Evolutionary conservation across 2,888 invertebrate species (phyloP), one percentile per base, ranked within the genome.

Genomic region (Sphaerophoria taeniata): DNA sequence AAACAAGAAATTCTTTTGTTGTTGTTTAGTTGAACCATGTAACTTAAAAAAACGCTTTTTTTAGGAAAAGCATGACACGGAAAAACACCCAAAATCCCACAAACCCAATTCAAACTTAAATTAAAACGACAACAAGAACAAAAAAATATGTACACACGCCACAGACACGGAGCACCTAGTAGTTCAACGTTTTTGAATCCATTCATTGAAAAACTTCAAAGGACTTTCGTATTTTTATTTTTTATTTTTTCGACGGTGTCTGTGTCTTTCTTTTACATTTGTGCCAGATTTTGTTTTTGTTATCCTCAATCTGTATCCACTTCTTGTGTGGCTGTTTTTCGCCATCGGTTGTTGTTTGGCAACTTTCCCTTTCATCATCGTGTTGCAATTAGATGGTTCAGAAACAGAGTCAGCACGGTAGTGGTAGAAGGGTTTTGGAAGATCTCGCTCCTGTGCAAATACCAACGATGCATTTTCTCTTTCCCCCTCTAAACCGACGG

Each of bases 311-410:
- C 60, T 73, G 73, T 61, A 55, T 73, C 73, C 79, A 16, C 24
- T 63, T 56, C 49, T 56, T 43, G 33, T 65, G 33, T 49, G 56
- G 45, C 55, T 43, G 65, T 81, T 81, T 81, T 58, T 43, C 72
- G 51, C 47, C 72, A 49, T 65, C 65, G 61, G 76, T 60, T 65
- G 36, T 24, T 67, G 71, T 39, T 71, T 58, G 31, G 53, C 56
- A 77, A 67, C 76, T 82, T 77, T 76, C 67, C 77, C 60, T 71
- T 81, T 72, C 72, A 36, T 65, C 12, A 24, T 24, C 45, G 71
- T 45, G 61, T 72, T 71, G 72, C 71, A 82, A 82, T 72, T 82
- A 82, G 53, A 65, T 65, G 34, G 14, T 34, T 47, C 24, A 72
- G 31, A 11, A 45, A 9, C 11, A 36, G 39, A 60, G 9, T 39